These are phyloP conservation scores for Meteorus colon DNA, from an alignment of 2,888 invertebrate genomes.

Conservation along the genomic window DNA sequence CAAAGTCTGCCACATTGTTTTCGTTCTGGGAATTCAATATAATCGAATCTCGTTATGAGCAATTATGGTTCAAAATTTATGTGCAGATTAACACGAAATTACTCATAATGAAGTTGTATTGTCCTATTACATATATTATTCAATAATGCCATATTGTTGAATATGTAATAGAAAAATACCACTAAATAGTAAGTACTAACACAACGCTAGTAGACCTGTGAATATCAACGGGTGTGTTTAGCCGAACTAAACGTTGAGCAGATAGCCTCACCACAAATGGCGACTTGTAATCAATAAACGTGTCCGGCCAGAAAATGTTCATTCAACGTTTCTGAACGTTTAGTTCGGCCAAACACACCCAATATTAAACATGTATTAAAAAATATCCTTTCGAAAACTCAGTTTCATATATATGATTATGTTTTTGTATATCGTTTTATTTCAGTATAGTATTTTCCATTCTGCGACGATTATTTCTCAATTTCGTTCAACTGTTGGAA, in stretches of 20 bases:
- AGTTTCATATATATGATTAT: constrained; percentile 22
- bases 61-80: too few species aligned
- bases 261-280: too few species aligned
- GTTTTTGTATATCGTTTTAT: neutral
- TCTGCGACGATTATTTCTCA: constrained; percentile 37
- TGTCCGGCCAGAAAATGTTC: constrained; percentile 60
- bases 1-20: neutral
- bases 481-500: constrained; percentile 42
- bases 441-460: neutral
- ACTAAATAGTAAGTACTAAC: constrained; percentile 49
- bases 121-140: too few species aligned
- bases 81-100: too few species aligned
- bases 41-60: too few species aligned
- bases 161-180: constrained; percentile 56
- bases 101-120: too few species aligned
- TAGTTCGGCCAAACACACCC: too few species aligned
- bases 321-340: too few species aligned
- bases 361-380: constrained; percentile 70
- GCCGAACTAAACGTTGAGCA: too few species aligned
- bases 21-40: neutral
- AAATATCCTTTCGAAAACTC: constrained; percentile 58
- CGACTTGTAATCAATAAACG: too few species aligned
- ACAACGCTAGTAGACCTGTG: constrained; percentile 48
- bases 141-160: too few species aligned
- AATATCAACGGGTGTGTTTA: constrained; percentile 64